phyloP scores from a whole-genome alignment of 2,113 vertebrate species.

The Trochalopteron elliotii region DNA sequence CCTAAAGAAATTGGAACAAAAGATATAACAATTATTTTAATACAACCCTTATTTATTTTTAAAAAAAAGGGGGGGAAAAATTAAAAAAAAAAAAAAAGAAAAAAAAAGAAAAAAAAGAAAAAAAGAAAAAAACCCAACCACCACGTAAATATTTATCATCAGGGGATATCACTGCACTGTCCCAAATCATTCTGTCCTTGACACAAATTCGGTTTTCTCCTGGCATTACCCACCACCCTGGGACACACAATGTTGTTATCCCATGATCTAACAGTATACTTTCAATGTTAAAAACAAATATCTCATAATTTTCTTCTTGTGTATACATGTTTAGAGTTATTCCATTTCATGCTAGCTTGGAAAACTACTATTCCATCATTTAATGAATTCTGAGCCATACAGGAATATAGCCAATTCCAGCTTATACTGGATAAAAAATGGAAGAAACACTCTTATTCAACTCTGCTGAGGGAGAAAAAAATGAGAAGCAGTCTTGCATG shows the following conservation, averaged over 20 bases:
- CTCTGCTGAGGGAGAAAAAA: background rate
- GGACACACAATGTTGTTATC: background rate
- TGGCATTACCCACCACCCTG: background rate
- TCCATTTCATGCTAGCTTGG: constrained; percentile 36
- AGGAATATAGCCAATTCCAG: constrained; percentile 1
- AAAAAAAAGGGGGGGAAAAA: no score
- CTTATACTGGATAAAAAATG: background rate
- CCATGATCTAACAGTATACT: background rate
- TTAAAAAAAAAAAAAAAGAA: no score
- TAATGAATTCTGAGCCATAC: constrained; percentile 18
- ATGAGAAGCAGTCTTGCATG: background rate
- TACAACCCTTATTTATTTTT: background rate
- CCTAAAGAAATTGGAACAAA: background rate
- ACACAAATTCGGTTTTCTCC: background rate
- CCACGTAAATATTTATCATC: background rate
- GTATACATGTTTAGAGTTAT: background rate
- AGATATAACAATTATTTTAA: background rate
- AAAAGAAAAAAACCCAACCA: no score
- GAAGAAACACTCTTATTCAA: background rate
- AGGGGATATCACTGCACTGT: background rate
- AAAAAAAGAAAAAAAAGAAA: background rate
- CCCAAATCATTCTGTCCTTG: background rate
- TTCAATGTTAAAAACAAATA: background rate
- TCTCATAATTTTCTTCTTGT: background rate
- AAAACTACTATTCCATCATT: background rate